Evolutionary conservation across 2,797 vertebrate species (phyloP).

Genomic region (Centropyge bicolor): DNA sequence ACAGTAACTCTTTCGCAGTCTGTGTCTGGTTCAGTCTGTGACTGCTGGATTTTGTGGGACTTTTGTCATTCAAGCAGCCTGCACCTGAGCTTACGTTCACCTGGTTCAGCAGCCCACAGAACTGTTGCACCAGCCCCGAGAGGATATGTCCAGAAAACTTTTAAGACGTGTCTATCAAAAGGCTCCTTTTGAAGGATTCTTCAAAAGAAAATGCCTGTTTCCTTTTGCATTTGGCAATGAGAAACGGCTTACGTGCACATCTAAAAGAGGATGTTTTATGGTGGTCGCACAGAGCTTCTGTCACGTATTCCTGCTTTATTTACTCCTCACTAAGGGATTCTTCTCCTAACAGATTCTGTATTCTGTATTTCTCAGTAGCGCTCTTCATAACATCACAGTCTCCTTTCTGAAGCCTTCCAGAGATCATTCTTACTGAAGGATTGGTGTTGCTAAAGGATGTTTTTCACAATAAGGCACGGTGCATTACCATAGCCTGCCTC

Average conservation of each 20-base stretch:
- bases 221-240: background rate
- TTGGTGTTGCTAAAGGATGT: slow-evolving; percentile 52
- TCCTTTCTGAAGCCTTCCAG: slow-evolving; percentile 27
- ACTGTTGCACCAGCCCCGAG: background rate
- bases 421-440: slow-evolving; percentile 52
- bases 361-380: slow-evolving; percentile 16
- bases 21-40: background rate
- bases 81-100: background rate
- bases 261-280: slow-evolving; percentile 24
- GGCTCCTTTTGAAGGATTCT: background rate
- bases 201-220: background rate
- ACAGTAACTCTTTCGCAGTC: background rate
- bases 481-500: slow-evolving; percentile 51
- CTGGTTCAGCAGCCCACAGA: background rate
- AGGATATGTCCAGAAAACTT: background rate
- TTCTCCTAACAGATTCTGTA: slow-evolving; percentile 4
- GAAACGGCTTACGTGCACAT: background rate
- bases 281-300: background rate
- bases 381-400: background rate
- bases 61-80: slow-evolving; percentile 4
- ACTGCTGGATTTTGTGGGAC: slow-evolving; percentile 1
- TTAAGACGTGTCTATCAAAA: background rate
- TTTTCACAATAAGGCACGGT: slow-evolving; percentile 38
- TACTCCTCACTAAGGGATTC: slow-evolving; percentile 11
- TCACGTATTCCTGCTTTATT: slow-evolving; percentile 10